Conservation (phyloP, 2,797 vertebrate genomes). For the Linurgus olivaceus region DNA sequence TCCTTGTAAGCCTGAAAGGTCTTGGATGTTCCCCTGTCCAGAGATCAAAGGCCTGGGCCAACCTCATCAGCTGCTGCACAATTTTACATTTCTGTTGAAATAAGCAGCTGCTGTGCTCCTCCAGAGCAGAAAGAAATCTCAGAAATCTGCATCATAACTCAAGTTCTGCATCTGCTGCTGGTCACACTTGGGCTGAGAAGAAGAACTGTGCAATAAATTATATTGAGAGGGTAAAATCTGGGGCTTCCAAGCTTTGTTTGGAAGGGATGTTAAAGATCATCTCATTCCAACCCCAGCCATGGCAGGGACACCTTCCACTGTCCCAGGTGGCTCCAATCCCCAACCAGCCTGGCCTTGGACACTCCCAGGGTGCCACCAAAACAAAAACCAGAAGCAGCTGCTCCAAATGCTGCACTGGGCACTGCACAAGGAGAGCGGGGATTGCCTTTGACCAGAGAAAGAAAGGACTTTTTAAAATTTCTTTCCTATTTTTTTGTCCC, state of each 20-base stretch:
- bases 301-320: neutral
- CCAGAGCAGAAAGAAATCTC: neutral
- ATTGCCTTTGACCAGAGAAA: neutral
- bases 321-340: accelerated
- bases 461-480: neutral
- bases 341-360: neutral
- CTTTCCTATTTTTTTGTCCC: neutral
- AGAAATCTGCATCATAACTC: neutral
- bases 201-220: neutral
- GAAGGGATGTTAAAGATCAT: neutral
- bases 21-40: neutral
- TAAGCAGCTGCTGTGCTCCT: neutral
- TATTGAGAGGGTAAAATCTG: neutral
- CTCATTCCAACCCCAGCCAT: neutral
- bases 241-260: neutral
- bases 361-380: neutral
- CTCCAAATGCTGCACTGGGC: neutral
- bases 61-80: neutral
- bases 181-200: neutral
- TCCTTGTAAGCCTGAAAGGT: neutral
- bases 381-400: neutral
- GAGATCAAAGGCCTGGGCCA: neutral
- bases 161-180: neutral
- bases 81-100: neutral
- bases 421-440: neutral